Evolutionary conservation across 2,888 invertebrate genomes (phyloP).

Genomic region (Meiosimyza decipiens): DNA sequence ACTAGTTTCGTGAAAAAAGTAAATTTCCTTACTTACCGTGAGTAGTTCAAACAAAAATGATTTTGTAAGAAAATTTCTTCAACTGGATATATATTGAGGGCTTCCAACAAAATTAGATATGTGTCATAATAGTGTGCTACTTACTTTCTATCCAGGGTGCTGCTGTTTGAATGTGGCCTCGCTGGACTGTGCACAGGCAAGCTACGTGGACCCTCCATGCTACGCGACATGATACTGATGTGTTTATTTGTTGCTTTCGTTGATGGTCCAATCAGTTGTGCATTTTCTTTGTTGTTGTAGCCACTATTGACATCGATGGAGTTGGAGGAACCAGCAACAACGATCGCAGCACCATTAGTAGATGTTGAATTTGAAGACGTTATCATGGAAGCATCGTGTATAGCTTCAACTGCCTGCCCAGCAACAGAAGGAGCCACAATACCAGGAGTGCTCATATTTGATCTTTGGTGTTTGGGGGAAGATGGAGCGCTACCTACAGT

Average conservation of each 20-base stretch:
- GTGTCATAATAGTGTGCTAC: constrained; percentile 34
- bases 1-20: too few relatives aligned
- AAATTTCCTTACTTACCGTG: too few relatives aligned
- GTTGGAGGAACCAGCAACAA: constrained; percentile 28
- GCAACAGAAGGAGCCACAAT: constrained; percentile 61
- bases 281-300: constrained; percentile 48
- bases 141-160: constrained; percentile 71
- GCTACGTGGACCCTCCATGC: constrained; percentile 72
- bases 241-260: constrained; percentile 55
- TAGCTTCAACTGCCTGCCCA: constrained; percentile 65
- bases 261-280: constrained; percentile 44
- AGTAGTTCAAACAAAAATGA: too few relatives aligned
- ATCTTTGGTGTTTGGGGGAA: constrained; percentile 69
- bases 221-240: constrained; percentile 70
- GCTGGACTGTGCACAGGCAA: constrained; percentile 68
- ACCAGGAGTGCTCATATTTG: constrained; percentile 66
- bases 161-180: constrained; percentile 65
- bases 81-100: too few relatives aligned
- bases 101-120: not conserved
- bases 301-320: constrained; percentile 46
- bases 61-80: too few relatives aligned
- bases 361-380: constrained; percentile 54
- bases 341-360: constrained; percentile 37
- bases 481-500: constrained; percentile 74
- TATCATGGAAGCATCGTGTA: constrained; percentile 58